Base-by-base conservation (phyloP, 2,797 vertebrate genomes). In the Hippoglossus hippoglossus region DNA sequence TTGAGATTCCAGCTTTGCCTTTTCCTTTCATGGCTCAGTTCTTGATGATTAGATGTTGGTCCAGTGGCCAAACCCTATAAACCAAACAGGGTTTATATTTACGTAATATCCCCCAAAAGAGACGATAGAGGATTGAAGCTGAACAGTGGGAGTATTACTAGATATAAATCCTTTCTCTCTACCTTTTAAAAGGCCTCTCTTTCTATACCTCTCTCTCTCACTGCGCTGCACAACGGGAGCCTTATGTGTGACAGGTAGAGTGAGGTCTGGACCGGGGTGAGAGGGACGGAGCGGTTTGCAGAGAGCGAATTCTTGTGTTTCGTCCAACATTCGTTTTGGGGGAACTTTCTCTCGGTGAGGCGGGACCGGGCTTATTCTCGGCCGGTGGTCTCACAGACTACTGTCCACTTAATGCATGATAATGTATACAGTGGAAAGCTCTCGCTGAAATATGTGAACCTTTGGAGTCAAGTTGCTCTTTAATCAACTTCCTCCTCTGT, bases 261-360 rank as follows among this genome's bases (percentile, higher is more conserved):
- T 47, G 76, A 87, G 84, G 85, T 87, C 63, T 86, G 77, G 55
- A 26, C 26, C 0, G 19, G 50, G 24, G 75, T 50, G n/a, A 74
- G 63, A 58, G 72, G 67, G 56, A 60, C 64, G 51, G 77, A 71
- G 80, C 5, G 63, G 81, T 63, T 26, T 73, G 74, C 12, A 0
- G 28, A 82, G 85, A 85, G 86, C 62, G 36, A 84, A 92, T 91
- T 91, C 88, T 93, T 93, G 92, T 53, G 22, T 80, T 63, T 58
- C 64, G 70, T 93, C 91, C 91, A 92, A 84, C 67, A 75, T 87
- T 83, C 63, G 73, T 67, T 68, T 65, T 6, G 71, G 75, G 76
- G 65, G 34, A 1, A 70, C 63, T 46, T 62, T 85, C 54, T 83
- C 68, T 80, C 58, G 59, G 31, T 67, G 61, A 80, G 54, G 52